Percentiles rank a stretch among this genome's conserved stretches.
Evolutionary conservation across 2,797 vertebrate species (phyloP).

Genomic region (Danio jaintianensis): DNA sequence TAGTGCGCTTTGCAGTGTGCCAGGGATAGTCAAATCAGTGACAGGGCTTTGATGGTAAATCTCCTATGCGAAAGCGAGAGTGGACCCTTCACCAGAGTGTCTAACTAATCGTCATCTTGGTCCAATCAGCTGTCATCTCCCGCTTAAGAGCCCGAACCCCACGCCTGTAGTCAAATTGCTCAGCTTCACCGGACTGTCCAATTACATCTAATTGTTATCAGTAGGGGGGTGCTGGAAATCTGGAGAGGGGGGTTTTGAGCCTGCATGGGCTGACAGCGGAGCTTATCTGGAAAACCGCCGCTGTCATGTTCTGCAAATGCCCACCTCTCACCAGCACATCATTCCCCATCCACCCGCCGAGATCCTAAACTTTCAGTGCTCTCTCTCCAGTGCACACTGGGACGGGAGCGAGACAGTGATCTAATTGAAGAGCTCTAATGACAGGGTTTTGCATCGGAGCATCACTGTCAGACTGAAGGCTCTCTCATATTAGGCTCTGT

Average conservation of each 20-base stretch:
- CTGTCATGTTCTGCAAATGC: conserved; percentile 61
- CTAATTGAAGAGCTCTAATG: conserved; percentile 57
- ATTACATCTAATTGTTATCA: conserved; percentile 78
- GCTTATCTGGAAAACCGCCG: conserved; percentile 57
- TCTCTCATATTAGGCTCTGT: conserved; percentile 44
- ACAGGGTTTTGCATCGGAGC: conserved; percentile 44
- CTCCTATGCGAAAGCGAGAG: conserved; percentile 26
- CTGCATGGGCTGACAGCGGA: conserved; percentile 62
- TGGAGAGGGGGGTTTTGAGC: conserved; percentile 36
- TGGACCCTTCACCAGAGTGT: conserved; percentile 50
- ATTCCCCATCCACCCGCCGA: conserved; percentile 30
- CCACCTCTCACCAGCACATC: conserved; percentile 41
- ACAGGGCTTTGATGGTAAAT: conserved; percentile 46
- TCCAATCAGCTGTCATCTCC: conserved; percentile 57
- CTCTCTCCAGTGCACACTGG: conserved; percentile 20
- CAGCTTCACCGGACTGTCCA: conserved; percentile 71
- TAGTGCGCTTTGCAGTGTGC: conserved; percentile 23
- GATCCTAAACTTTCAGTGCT: conserved; percentile 18
- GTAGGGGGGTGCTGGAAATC: conserved; percentile 59
- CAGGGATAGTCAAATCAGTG: conserved; percentile 25
- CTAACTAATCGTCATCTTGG: conserved; percentile 59
- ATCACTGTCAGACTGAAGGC: conserved; percentile 52
- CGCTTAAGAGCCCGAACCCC: conserved; percentile 46
- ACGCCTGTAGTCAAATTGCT: conserved; percentile 69
- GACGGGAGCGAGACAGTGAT: conserved; percentile 40